phyloP scores from a whole-genome alignment of 1,140 invertebrate species.

The Xylocopa sonorina region DNA sequence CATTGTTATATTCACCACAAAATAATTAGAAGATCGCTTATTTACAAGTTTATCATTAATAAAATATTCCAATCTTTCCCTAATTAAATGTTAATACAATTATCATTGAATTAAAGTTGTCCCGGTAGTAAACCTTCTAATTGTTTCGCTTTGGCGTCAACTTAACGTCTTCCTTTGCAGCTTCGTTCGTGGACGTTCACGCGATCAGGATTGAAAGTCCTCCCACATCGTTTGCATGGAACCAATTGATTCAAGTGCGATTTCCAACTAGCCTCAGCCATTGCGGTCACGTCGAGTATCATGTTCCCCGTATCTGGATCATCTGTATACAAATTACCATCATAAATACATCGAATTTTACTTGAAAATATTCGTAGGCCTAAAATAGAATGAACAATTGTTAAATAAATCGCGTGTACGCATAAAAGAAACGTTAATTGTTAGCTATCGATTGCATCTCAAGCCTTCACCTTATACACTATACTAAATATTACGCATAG shows the following conservation, averaged over 20 bases:
- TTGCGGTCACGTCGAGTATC: slow-evolving; percentile 38
- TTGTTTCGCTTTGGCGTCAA: background rate
- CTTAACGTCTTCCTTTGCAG: slow-evolving; percentile 81
- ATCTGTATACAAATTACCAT: slow-evolving; percentile 38
- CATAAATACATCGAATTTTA: slow-evolving; percentile 6
- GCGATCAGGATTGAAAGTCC: slow-evolving; percentile 88
- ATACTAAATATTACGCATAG: background rate
- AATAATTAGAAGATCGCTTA: background rate
- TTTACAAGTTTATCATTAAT: background rate
- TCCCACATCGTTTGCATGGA: slow-evolving; percentile 86
- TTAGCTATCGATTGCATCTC: background rate
- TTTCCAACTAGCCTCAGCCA: slow-evolving; percentile 84
- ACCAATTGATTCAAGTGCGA: slow-evolving; percentile 84
- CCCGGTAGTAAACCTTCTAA: background rate
- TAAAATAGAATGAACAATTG: too few species aligned
- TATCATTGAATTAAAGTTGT: background rate
- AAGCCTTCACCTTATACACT: background rate
- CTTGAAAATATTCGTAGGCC: background rate
- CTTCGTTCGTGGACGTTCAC: slow-evolving; percentile 86
- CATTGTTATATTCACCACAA: background rate
- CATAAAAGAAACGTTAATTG: background rate
- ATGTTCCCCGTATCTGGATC: slow-evolving; percentile 37
- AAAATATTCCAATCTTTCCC: background rate
- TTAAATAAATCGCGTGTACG: background rate
- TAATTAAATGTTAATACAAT: background rate